phyloP scores from a whole-genome alignment of 2,113 vertebrate species.

The Eulemur macaco region DNA sequence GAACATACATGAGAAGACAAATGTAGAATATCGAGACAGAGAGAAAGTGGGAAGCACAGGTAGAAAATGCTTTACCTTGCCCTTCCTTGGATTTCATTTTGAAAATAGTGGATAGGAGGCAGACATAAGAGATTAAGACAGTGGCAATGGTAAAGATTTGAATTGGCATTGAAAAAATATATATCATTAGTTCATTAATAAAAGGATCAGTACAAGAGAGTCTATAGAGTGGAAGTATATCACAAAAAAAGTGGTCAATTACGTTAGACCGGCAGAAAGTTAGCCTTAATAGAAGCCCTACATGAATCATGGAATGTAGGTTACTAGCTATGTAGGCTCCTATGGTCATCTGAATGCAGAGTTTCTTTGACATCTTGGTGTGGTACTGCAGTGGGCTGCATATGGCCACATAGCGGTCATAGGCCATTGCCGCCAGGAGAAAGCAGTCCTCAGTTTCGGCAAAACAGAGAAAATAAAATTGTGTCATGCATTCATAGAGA shows the following conservation, averaged over 20 bases:
- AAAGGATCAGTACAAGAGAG: slow-evolving; percentile 60
- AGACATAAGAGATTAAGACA: slow-evolving; percentile 68
- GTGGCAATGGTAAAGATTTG: slow-evolving; percentile 55
- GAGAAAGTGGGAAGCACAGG: slow-evolving; percentile 71
- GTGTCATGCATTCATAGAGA: slow-evolving; percentile 55
- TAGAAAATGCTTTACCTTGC: slow-evolving; percentile 67
- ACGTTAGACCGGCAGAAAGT: slow-evolving; percentile 58
- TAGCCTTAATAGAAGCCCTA: slow-evolving; percentile 46
- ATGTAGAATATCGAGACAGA: slow-evolving; percentile 72
- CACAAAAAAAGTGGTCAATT: slow-evolving; percentile 66
- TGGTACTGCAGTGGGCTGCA: slow-evolving; percentile 61
- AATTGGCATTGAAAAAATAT: slow-evolving; percentile 64
- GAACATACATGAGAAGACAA: slow-evolving; percentile 68
- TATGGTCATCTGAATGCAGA: slow-evolving; percentile 12
- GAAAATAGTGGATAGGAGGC: slow-evolving; percentile 63
- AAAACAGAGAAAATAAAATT: slow-evolving; percentile 69
- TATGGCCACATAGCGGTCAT: slow-evolving; percentile 62
- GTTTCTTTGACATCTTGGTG: slow-evolving; percentile 50
- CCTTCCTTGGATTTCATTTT: slow-evolving; percentile 61
- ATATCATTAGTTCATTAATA: slow-evolving; percentile 68
- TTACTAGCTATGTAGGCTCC: slow-evolving; percentile 34
- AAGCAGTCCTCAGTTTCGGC: slow-evolving; percentile 64
- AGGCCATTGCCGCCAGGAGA: slow-evolving; percentile 71
- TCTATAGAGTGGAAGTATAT: slow-evolving; percentile 66
- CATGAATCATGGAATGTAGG: slow-evolving; percentile 57